Evolutionary conservation across 2,888 invertebrate species (phyloP), one percentile per base, ranked within the genome.

Genomic region (Uloborus plumipes): DNA sequence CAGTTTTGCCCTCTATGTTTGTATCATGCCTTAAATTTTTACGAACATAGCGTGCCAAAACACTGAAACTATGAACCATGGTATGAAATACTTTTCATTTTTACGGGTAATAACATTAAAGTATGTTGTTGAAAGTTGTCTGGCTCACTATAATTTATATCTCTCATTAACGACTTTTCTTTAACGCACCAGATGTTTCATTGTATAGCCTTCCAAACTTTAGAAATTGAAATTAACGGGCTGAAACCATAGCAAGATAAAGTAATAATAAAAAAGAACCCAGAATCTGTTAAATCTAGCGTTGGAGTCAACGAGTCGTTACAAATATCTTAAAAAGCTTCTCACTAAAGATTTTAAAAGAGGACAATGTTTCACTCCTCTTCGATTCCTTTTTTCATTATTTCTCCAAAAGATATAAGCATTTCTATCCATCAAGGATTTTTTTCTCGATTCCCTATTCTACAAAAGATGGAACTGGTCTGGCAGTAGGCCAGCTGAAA

Each of bases 331-430:
- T 58, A 72, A 78, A 78, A 78, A 72, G 66, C 39, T 51, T 39
- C 31, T 55, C 39, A 50, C 51, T 22, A 20, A 58, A 39, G 70
- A 72, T 47, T 51, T 72, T 72, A 66, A 66, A 51, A 70, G 50
- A 64, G 64, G 59, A 70, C 69, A 58, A 69, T 75, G 64, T 74
- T 74, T 74, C 73, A 47, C 64, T 64, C 64, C 26, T 58, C 65
- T 39, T 39, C 39, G 39, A 39, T 39, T 39, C 39, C 39, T 39
- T 39, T 39, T 39, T 74, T 80, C 74, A 74, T 80, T 80, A 74
- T 80, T 74, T 73, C 70, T 62, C 15, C 58, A 26, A 65, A 16
- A 81, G 80, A 81, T 75, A 81, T 81, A 81, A 81, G 67, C 55
- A 74, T 74, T 65, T 74, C 64, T 64, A 81, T 75, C 65, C 74